Percentiles rank a stretch among this genome's conserved stretches.
These are phyloP conservation scores for Lobophora halterata DNA, from an alignment of 2,888 invertebrate species.

Conservation along the genomic window DNA sequence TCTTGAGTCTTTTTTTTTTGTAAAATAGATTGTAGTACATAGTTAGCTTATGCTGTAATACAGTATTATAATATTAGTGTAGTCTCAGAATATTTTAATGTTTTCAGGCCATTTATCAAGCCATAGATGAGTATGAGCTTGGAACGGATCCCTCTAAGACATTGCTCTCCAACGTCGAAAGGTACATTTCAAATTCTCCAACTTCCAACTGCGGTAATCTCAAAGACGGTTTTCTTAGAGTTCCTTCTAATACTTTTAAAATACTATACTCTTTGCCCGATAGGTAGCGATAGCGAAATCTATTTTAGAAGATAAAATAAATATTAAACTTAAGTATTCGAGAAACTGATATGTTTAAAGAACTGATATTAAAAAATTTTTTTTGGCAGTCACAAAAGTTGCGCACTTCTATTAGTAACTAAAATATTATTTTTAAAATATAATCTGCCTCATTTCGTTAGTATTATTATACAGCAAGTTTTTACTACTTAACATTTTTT, in stretches of 20 bases:
- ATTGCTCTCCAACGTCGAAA: constrained; percentile 77
- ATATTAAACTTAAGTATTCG: too few relatives aligned
- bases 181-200: constrained; percentile 52
- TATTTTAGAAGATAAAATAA: too few relatives aligned
- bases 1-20: too few relatives aligned
- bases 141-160: constrained; percentile 83
- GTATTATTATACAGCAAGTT: background rate
- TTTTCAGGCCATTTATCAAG: constrained; percentile 68
- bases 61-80: too few relatives aligned
- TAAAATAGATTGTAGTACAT: too few relatives aligned
- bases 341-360: too few relatives aligned
- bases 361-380: too few relatives aligned
- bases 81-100: too few relatives aligned
- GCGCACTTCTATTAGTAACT: too few relatives aligned
- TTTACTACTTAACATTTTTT: background rate
- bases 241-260: constrained; percentile 50
- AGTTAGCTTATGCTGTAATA: too few relatives aligned
- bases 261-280: constrained; percentile 32
- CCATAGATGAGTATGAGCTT: constrained; percentile 80
- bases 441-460: constrained; percentile 12
- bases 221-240: constrained; percentile 57
- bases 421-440: background rate
- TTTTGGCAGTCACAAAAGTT: too few relatives aligned
- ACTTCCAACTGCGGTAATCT: constrained; percentile 63
- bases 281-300: constrained; percentile 11